Evolutionary conservation across 2,888 invertebrate species (phyloP), one percentile per base, ranked within the genome.

Genomic region (Spodoptera picta): DNA sequence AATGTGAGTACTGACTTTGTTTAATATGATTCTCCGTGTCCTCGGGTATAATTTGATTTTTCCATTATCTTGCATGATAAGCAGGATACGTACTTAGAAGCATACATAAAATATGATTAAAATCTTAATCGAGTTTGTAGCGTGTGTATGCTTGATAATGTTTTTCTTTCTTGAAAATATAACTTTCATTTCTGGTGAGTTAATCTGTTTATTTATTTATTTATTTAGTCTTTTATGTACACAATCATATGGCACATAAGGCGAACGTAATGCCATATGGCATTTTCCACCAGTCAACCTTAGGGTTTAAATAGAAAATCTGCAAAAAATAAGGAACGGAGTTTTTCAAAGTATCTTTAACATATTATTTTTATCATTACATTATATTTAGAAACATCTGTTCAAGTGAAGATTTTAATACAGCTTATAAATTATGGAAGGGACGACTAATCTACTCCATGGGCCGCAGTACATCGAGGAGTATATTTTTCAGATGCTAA

Each of bases 1-100:
- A 4, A 83, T 84, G 90, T 91, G 76, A 87, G 90, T 86, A 50
- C 2, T 10, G 23, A 10, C 19, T n/a, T 46, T 12, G 46, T 31
- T 14, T 14, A 54, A 7, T 1, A 41, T 14, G 10, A 23, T 44
- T 6, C n/a, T 41, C 14, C n/a, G 23, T 19, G 23, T 36, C 24
- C 45, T 56, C 31, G 11, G 24, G 24, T 24, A n/a, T 46, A 55
- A 46, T 31, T 36, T n/a, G 42, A 56, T 46, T 19, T 43, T 46
- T 23, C n/a, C 19, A 57, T 51, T 47, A 43, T 47, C 58, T 41
- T 51, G 43, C 46, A 47, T 67, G 31, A 27, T 10, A 57, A 46
- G n/a, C 24, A 50, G 36, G 36, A 19, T 57, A 50, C 36, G 50
- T 51, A 36, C 31, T 56, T 14, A n/a, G 11, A 43, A 27, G 7